Percentiles rank a stretch among this genome's conserved stretches.
phyloP scores from a whole-genome alignment of 2,888 invertebrate genomes.

The Andrena minutula region DNA sequence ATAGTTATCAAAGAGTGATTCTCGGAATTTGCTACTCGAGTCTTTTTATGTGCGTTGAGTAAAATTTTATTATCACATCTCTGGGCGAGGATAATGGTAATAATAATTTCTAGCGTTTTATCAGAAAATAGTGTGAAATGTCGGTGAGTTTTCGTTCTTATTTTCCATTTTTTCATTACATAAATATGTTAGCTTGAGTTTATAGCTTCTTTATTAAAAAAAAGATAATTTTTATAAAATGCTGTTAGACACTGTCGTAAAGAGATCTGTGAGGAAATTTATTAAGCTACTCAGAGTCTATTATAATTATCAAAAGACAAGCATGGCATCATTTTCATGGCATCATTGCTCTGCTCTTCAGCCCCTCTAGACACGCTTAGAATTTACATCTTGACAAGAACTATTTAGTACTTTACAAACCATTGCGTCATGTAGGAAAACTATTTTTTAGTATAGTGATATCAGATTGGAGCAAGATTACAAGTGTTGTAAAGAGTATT shows the following conservation, averaged over 20 bases:
- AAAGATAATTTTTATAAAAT: not conserved
- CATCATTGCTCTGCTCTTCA: conserved; percentile 66
- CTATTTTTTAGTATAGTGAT: conserved; percentile 40
- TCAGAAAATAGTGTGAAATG: not conserved
- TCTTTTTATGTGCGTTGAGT: not conserved
- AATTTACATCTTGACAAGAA: conserved; percentile 45
- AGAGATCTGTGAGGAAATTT: not conserved
- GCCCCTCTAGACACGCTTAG: conserved; percentile 61
- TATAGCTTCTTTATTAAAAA: not conserved
- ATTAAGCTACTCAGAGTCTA: not conserved
- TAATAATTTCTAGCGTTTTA: not conserved
- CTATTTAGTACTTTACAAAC: conserved; percentile 41
- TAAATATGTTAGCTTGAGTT: not conserved
- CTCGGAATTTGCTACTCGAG: not conserved
- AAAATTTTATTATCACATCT: not conserved
- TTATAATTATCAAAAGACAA: conserved; percentile 48
- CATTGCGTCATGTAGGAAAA: conserved; percentile 44
- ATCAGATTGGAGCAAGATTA: conserved; percentile 49
- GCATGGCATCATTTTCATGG: conserved; percentile 59
- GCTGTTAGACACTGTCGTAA: not conserved
- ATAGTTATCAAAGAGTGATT: conserved; percentile 10
- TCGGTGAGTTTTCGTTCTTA: not conserved
- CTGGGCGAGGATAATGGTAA: not conserved
- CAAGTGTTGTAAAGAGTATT: conserved; percentile 36
- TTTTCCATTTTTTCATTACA: not conserved